Evolutionary conservation across 2,113 vertebrate species (phyloP).

Genomic region (Lasiurus cinereus): DNA sequence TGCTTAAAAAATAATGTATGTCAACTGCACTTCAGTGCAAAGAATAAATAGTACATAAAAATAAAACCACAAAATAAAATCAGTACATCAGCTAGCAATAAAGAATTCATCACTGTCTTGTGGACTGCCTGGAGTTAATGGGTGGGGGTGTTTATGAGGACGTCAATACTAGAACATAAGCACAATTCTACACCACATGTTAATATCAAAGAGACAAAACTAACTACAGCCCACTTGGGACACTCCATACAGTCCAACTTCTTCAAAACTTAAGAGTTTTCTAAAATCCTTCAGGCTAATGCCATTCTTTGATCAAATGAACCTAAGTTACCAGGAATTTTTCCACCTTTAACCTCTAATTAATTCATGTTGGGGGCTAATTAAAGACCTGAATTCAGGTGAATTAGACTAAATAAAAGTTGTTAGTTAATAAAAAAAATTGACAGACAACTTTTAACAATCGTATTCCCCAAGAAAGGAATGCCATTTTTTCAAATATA

Average conservation of each 20-base stretch:
- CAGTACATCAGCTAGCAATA: neutral
- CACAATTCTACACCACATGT: neutral
- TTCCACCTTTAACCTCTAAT: neutral
- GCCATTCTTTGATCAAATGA: neutral
- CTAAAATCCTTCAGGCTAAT: neutral
- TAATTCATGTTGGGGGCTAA: neutral
- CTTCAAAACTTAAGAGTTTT: neutral
- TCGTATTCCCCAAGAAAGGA: neutral
- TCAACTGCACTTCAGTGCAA: neutral
- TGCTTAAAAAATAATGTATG: neutral
- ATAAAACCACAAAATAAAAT: neutral
- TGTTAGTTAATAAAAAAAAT: neutral
- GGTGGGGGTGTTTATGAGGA: neutral
- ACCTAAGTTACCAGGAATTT: neutral
- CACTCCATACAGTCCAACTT: neutral
- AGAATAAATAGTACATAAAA: neutral
- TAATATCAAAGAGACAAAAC: slow-evolving; percentile 8
- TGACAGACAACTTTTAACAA: neutral
- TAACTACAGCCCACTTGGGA: neutral
- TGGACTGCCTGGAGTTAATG: neutral
- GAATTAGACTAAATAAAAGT: neutral
- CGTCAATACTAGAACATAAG: neutral
- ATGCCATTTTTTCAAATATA: neutral
- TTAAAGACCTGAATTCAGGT: neutral
- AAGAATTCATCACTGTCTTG: neutral